Conservation (phyloP, 2,797 vertebrate species). For the Micrastur ruficollis region DNA sequence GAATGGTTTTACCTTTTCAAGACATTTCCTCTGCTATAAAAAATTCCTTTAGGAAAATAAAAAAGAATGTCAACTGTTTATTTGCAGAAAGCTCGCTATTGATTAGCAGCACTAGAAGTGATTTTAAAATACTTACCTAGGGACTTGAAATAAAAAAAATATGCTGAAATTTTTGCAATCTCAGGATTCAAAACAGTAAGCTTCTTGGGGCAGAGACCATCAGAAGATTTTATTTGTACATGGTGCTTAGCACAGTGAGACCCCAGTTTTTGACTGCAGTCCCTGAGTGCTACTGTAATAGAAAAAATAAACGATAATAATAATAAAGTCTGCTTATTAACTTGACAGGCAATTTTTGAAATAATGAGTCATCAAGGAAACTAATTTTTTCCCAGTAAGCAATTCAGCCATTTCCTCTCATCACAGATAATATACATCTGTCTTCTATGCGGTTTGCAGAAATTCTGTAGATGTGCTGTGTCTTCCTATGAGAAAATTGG, state of each 20-base stretch:
- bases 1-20: neutral
- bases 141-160: neutral
- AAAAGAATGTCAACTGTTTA: neutral
- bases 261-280: conserved; percentile 25
- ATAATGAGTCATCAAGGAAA: conserved; percentile 61
- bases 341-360: conserved; percentile 60
- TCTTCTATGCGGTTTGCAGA: conserved; percentile 58
- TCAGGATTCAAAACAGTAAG: conserved; percentile 4
- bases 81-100: neutral
- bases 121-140: neutral
- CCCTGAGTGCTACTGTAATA: conserved; percentile 39
- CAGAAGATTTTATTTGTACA: conserved; percentile 39
- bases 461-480: conserved; percentile 58
- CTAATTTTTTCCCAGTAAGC: conserved; percentile 66
- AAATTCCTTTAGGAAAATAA: neutral
- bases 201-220: conserved; percentile 4
- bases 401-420: conserved; percentile 62
- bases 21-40: neutral
- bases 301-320: conserved; percentile 50
- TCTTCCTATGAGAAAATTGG: conserved; percentile 66
- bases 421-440: conserved; percentile 65
- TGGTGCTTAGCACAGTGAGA: conserved; percentile 23
- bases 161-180: neutral
- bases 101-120: neutral
- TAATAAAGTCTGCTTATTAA: conserved; percentile 56